These are phyloP conservation scores for Falco berigora DNA, from an alignment of 2,797 vertebrate species.

Conservation along the genomic window DNA sequence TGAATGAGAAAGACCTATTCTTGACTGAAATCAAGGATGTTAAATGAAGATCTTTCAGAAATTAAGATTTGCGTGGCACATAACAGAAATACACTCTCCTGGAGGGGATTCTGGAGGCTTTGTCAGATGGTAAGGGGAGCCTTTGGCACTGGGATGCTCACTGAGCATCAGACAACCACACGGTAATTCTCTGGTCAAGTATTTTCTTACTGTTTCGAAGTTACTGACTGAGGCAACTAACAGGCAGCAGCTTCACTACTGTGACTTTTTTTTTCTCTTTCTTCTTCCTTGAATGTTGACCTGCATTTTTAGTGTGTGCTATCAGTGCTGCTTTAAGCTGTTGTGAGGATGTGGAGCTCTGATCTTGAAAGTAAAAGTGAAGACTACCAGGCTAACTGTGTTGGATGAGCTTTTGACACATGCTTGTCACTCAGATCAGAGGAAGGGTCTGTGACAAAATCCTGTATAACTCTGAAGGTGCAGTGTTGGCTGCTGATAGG, in stretches of 20 bases:
- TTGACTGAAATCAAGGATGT: neutral
- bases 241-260: neutral
- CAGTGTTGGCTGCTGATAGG: neutral
- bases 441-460: neutral
- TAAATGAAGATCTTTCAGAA: neutral
- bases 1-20: neutral
- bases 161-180: constrained; percentile 37
- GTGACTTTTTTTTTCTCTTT: neutral
- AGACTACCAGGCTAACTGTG: neutral
- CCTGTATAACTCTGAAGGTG: neutral
- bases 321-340: neutral
- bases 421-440: neutral
- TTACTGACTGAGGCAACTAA: constrained; percentile 15
- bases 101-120: neutral
- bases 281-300: neutral
- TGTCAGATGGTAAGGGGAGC: constrained; percentile 3
- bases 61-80: neutral
- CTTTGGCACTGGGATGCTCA: neutral
- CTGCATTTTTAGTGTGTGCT: neutral
- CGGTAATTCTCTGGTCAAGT: constrained; percentile 51
- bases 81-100: neutral
- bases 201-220: constrained; percentile 58
- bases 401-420: neutral
- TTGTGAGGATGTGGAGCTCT: neutral
- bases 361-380: neutral